These are phyloP conservation scores for Falco punctatus DNA, from an alignment of 2,113 vertebrate species.

Conservation along the genomic window DNA sequence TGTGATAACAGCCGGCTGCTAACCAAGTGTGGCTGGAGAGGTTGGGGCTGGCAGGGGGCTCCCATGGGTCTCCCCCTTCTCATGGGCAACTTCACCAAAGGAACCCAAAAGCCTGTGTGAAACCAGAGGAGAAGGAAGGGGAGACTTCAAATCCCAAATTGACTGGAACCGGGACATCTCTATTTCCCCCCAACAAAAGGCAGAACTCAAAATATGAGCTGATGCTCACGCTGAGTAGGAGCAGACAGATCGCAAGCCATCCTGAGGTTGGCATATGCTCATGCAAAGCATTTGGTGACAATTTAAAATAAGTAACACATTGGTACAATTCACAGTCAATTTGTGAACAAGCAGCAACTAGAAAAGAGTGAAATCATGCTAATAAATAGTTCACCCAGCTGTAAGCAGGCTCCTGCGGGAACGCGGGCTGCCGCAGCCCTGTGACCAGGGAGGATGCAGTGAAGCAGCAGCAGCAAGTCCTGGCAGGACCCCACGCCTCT, in stretches of 20 bases:
- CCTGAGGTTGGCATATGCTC: neutral
- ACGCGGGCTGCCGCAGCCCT: neutral
- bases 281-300: neutral
- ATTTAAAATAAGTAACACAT: neutral
- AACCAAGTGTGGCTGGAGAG: accelerated
- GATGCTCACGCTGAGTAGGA: neutral
- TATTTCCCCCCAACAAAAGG: neutral
- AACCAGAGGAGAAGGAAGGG: neutral
- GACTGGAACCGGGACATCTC: neutral
- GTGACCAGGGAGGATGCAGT: neutral
- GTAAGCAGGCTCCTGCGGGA: neutral
- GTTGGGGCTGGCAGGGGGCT: neutral
- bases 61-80: accelerated
- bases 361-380: neutral
- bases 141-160: neutral
- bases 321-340: neutral
- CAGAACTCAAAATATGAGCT: neutral
- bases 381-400: neutral
- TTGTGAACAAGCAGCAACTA: neutral
- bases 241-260: neutral
- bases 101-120: neutral
- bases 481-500: neutral
- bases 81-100: neutral
- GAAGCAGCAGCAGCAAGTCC: neutral
- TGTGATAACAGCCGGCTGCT: neutral